Conservation (phyloP, 2,113 vertebrate species). For the Abramis brama region DNA sequence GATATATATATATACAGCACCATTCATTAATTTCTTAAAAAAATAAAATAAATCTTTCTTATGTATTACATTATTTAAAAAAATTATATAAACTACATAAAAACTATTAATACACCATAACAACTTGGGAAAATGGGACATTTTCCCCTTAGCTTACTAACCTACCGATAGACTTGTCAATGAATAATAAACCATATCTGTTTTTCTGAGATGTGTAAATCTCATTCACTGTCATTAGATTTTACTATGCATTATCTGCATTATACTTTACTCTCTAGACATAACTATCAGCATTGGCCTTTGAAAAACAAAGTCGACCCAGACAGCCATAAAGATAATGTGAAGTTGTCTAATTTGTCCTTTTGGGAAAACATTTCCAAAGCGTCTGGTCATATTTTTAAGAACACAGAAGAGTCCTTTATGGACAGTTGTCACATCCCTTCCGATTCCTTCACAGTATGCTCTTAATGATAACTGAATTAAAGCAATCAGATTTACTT, state of each 20-base stretch:
- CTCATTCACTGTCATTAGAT: background rate
- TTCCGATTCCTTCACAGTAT: background rate
- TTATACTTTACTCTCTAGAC: background rate
- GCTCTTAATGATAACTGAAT: too few species aligned
- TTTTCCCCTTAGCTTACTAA: background rate
- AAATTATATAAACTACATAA: too few species aligned
- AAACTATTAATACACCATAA: too few species aligned
- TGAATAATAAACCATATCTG: background rate
- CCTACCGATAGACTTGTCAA: background rate
- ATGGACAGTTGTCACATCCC: too few species aligned
- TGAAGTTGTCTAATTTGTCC: background rate
- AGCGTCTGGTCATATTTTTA: too few species aligned
- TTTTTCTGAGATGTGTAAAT: background rate
- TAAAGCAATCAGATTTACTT: background rate
- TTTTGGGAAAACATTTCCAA: too few species aligned
- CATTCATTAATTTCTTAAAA: too few species aligned
- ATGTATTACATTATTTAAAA: background rate
- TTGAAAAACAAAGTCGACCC: background rate
- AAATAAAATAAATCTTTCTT: background rate
- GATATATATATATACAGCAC: background rate
- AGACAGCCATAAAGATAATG: background rate
- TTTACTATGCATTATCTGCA: background rate
- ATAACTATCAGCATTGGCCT: background rate
- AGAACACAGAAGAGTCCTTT: too few species aligned
- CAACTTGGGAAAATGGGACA: background rate